Evolutionary conservation across 1,140 invertebrate genomes (phyloP).

Genomic region (Anoplophora glabripennis): DNA sequence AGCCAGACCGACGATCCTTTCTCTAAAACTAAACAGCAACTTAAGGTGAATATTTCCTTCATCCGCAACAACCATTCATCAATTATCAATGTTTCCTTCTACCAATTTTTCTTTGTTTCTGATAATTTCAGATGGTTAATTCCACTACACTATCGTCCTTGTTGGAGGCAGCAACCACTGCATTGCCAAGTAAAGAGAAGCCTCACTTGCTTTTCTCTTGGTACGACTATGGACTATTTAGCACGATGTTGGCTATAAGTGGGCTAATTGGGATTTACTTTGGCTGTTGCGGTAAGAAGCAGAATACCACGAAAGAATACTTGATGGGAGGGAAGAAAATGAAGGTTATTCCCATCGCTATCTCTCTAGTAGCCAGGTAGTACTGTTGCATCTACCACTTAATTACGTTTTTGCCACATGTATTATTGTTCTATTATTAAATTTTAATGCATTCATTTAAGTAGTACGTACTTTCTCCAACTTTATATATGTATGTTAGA

Average conservation of each 20-base stretch:
- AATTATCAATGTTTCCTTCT: too few species aligned
- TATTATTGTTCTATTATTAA: neutral
- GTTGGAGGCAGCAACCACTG: too few species aligned
- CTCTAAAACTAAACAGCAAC: too few species aligned
- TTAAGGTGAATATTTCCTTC: too few species aligned
- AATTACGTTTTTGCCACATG: neutral
- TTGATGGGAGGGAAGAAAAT: constrained; percentile 76
- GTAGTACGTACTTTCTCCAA: neutral
- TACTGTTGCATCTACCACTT: neutral
- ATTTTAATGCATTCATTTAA: neutral
- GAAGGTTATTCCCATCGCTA: constrained; percentile 71
- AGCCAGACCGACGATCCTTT: too few species aligned
- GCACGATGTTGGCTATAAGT: constrained; percentile 61
- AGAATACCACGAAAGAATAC: constrained; percentile 71
- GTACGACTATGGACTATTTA: constrained; percentile 65
- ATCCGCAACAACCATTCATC: too few species aligned
- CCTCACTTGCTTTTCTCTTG: constrained; percentile 24
- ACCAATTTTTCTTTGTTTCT: too few species aligned
- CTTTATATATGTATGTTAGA: too few species aligned
- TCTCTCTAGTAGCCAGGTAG: constrained; percentile 74
- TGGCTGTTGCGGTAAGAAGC: constrained; percentile 69
- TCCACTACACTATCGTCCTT: too few species aligned
- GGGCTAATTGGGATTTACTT: constrained; percentile 75
- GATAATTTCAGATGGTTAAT: too few species aligned
- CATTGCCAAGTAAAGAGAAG: too few species aligned